phyloP scores from a whole-genome alignment of 2,797 vertebrate species.

The Acrossocheilus fasciatus region DNA sequence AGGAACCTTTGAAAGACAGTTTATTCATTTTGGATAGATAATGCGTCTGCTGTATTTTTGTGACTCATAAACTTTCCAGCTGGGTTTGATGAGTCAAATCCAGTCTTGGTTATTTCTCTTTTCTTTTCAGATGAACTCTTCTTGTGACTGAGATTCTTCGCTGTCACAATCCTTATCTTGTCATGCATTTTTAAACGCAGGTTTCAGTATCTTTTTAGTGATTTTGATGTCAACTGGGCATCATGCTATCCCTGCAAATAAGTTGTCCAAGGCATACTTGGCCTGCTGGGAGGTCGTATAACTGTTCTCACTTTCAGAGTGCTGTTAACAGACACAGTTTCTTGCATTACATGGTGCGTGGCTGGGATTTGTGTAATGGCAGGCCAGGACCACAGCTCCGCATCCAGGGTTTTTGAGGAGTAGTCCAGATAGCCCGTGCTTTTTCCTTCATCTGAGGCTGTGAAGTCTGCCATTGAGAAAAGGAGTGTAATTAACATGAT shows the following conservation, averaged over 20 bases:
- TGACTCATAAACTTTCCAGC: conserved; percentile 74
- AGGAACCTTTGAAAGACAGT: conserved; percentile 81
- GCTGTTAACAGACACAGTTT: conserved; percentile 49
- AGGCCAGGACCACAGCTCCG: conserved; percentile 60
- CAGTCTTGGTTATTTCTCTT: conserved; percentile 76
- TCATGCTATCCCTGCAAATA: conserved; percentile 3
- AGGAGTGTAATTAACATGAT: conserved; percentile 40
- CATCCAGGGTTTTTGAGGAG: conserved; percentile 71
- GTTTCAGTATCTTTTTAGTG: conserved; percentile 22
- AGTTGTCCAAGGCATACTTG: conserved; percentile 42
- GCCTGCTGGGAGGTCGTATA: conserved; percentile 64
- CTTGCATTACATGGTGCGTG: conserved; percentile 72
- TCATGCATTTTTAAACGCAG: not conserved
- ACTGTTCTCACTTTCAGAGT: conserved; percentile 41
- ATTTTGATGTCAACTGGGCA: conserved; percentile 14
- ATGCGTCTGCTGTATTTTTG: conserved; percentile 78
- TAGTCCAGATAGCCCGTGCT: conserved; percentile 71
- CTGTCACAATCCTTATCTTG: conserved; percentile 20
- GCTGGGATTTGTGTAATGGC: conserved; percentile 66
- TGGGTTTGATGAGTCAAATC: conserved; percentile 64
- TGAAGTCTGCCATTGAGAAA: conserved; percentile 68
- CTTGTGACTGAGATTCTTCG: conserved; percentile 5
- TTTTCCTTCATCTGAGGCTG: conserved; percentile 59
- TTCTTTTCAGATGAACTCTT: conserved; percentile 52
- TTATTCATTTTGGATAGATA: conserved; percentile 82